A percentile compares a stretch with the other conserved stretches of the same genome.
phyloP scores from a whole-genome alignment of 1,140 invertebrate species.

The Drosophila orosa region DNA sequence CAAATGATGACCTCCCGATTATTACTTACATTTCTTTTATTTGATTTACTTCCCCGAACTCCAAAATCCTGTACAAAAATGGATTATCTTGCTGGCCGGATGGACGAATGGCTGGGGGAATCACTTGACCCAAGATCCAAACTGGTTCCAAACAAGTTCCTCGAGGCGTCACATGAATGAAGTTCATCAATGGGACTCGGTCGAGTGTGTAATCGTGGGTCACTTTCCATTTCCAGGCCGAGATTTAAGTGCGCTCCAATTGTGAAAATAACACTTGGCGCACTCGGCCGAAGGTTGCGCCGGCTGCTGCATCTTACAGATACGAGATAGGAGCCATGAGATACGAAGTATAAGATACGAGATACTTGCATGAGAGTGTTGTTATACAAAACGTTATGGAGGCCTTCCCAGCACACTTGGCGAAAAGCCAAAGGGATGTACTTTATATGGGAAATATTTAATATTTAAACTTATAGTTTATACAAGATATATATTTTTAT shows the following conservation, averaged over 20 bases:
- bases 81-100: conserved; percentile 12
- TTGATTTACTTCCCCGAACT: background rate
- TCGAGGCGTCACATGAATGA: conserved; percentile 61
- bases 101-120: conserved; percentile 3
- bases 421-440: background rate
- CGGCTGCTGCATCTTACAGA: conserved; percentile 48
- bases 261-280: conserved; percentile 81
- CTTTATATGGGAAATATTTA: background rate
- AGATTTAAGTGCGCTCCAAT: conserved; percentile 73
- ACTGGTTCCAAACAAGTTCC: conserved; percentile 40
- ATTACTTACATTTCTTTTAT: background rate
- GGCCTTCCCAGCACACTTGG: background rate
- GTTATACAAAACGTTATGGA: conserved; percentile 45
- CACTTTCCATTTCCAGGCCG: conserved; percentile 75
- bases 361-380: conserved; percentile 40
- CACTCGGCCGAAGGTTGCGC: conserved; percentile 67
- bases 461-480: background rate
- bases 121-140: conserved; percentile 33
- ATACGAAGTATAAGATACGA: conserved; percentile 9
- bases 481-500: background rate
- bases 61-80: conserved; percentile 12
- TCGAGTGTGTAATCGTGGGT: conserved; percentile 70
- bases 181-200: conserved; percentile 60
- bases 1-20: background rate
- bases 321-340: conserved; percentile 12